Percentiles rank a stretch among this genome's conserved stretches.
Conservation (phyloP, 2,797 vertebrate species). For the Oryzias sinensis region DNA sequence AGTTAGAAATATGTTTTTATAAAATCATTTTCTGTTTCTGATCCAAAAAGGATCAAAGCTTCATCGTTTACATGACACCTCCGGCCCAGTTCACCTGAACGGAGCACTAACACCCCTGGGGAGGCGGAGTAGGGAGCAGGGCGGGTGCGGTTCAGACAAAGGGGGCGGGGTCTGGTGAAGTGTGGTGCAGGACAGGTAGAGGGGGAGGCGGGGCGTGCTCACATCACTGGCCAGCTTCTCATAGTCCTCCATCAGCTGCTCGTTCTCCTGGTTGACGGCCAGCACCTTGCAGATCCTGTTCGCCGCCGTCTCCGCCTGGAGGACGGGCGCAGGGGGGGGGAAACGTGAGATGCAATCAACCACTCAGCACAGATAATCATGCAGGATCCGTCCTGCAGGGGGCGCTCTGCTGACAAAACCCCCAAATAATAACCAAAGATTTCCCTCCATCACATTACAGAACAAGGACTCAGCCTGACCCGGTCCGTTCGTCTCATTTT, state of each 20-base stretch:
- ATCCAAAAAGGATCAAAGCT: too few relatives aligned
- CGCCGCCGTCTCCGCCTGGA: constrained; percentile 95
- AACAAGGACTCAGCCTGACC: too few relatives aligned
- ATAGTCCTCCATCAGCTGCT: constrained; percentile 98
- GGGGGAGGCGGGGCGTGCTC: constrained; percentile 70
- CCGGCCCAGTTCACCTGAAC: constrained; percentile 4
- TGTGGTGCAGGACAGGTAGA: constrained; percentile 29
- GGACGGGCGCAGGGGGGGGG: constrained; percentile 30
- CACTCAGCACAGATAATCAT: too few relatives aligned
- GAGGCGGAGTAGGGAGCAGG: constrained; percentile 6
- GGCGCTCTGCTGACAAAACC: too few relatives aligned
- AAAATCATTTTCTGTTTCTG: too few relatives aligned
- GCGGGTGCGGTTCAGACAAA: constrained; percentile 7
- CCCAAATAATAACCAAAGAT: too few relatives aligned
- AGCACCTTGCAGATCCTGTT: constrained; percentile 99
- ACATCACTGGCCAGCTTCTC: constrained; percentile 98
- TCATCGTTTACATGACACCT: not conserved
- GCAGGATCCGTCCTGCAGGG: too few relatives aligned
- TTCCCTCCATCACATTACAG: too few relatives aligned
- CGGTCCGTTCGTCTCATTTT: too few relatives aligned
- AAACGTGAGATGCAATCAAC: constrained; percentile 5
- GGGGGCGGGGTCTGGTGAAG: constrained; percentile 7
- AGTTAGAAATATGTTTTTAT: too few relatives aligned
- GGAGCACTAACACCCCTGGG: constrained; percentile 47
- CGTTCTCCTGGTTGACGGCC: constrained; percentile 98